Conservation (phyloP, 2,113 vertebrate species). For the Microtus montanus region DNA sequence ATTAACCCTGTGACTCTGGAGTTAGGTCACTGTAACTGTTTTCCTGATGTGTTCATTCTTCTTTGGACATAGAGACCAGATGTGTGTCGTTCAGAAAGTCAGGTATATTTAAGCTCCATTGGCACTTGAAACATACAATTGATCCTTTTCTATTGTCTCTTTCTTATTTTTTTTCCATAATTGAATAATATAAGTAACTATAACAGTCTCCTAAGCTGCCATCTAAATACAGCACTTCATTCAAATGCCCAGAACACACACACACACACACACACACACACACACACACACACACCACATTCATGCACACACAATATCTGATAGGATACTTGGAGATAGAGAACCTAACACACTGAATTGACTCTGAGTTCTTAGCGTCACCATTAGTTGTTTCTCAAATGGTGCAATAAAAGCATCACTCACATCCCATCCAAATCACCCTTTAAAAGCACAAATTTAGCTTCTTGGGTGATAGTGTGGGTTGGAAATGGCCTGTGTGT, state of each 20-base stretch:
- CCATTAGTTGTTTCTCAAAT: background rate
- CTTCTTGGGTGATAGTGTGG: background rate
- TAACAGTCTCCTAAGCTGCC: background rate
- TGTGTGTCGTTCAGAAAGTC: background rate
- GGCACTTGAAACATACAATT: background rate
- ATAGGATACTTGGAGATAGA: background rate
- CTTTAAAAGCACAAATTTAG: background rate
- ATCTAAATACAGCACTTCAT: background rate
- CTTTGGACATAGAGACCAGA: background rate
- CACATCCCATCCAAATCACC: background rate
- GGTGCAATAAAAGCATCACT: background rate
- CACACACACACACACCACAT: too few relatives aligned
- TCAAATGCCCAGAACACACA: background rate
- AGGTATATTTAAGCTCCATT: background rate
- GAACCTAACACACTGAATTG: background rate
- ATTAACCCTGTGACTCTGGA: background rate
- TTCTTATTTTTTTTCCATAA: slow-evolving; percentile 5
- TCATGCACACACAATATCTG: background rate
- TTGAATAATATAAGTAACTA: background rate
- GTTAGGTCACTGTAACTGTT: background rate
- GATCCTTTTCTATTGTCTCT: slow-evolving; percentile 11
- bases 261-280: background rate
- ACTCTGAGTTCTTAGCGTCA: background rate
- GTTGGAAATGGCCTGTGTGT: background rate
- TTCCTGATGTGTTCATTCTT: background rate